Evolutionary conservation across 2,113 vertebrate species (phyloP).

Genomic region (Tachysurus fulvidraco): DNA sequence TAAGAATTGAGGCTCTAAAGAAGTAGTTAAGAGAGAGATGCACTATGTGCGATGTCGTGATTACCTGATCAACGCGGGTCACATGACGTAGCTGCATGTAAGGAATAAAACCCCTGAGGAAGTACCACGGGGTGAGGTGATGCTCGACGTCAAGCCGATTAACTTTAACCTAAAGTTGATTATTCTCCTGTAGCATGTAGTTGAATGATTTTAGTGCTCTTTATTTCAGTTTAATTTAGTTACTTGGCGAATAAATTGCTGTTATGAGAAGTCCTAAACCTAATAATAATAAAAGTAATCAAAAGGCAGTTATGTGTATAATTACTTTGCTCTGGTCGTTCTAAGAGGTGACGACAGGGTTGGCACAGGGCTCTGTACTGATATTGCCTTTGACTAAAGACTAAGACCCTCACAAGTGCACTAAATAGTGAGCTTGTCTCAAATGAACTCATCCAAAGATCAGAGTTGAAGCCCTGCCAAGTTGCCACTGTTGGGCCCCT

Average conservation of each 20-base stretch:
- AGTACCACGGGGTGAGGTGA: not conserved
- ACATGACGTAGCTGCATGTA: not conserved
- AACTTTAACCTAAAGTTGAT: not conserved
- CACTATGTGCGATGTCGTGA: slow-evolving; percentile 45
- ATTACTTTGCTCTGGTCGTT: not conserved
- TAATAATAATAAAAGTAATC: not conserved
- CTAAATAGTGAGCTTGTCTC: not conserved
- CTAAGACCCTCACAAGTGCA: not conserved
- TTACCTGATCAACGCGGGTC: slow-evolving; percentile 47
- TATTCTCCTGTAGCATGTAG: not conserved
- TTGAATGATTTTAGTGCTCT: not conserved
- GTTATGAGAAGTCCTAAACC: not conserved
- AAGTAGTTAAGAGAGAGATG: slow-evolving; percentile 29
- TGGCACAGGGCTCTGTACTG: not conserved
- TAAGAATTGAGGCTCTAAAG: slow-evolving; percentile 25
- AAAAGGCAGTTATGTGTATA: not conserved
- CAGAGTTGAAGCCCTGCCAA: too few relatives aligned
- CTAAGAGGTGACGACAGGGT: not conserved
- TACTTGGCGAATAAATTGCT: slow-evolving; percentile 1
- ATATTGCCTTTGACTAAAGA: not conserved
- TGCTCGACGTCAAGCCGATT: not conserved
- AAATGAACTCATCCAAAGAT: not conserved
- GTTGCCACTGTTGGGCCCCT: too few relatives aligned
- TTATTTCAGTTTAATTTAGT: not conserved
- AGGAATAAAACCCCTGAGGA: too few relatives aligned